These are phyloP conservation scores for Montipora sp. DNA, from an alignment of 64 coral and sea anemone genomes.

Conservation along the genomic window DNA sequence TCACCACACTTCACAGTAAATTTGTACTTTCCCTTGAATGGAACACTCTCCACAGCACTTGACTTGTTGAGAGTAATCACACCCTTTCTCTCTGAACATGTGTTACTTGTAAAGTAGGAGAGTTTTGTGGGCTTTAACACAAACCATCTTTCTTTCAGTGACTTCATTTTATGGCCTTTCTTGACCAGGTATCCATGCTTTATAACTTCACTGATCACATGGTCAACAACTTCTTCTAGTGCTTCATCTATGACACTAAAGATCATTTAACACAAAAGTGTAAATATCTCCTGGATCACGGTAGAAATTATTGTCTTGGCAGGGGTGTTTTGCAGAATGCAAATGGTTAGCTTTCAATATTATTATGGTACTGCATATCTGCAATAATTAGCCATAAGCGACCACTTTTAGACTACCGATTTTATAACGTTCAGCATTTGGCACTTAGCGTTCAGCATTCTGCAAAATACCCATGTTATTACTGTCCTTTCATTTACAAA, in stretches of 20 bases:
- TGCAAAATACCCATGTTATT: no score
- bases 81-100: constrained; percentile 79
- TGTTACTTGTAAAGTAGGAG: constrained; percentile 64
- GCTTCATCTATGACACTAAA: constrained; percentile 87
- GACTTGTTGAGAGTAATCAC: constrained; percentile 68
- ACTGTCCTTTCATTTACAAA: no score
- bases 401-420: no score
- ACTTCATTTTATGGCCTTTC: constrained; percentile 90
- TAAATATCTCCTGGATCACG: no score
- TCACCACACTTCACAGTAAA: constrained; percentile 81
- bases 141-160: constrained; percentile 89
- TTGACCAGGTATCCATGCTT: constrained; percentile 88
- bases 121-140: constrained; percentile 81
- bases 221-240: constrained; percentile 84
- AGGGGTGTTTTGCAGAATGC: no score
- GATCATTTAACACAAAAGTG: background rate
- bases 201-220: constrained; percentile 72
- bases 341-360: no score
- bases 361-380: no score
- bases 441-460: no score
- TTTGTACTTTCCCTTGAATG: constrained; percentile 66
- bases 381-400: no score
- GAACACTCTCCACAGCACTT: constrained; percentile 65
- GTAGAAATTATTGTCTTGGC: no score
- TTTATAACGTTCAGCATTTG: no score